Evolutionary conservation across 2,888 invertebrate genomes (phyloP).

Genomic region (Lasioglossum calceatum): DNA sequence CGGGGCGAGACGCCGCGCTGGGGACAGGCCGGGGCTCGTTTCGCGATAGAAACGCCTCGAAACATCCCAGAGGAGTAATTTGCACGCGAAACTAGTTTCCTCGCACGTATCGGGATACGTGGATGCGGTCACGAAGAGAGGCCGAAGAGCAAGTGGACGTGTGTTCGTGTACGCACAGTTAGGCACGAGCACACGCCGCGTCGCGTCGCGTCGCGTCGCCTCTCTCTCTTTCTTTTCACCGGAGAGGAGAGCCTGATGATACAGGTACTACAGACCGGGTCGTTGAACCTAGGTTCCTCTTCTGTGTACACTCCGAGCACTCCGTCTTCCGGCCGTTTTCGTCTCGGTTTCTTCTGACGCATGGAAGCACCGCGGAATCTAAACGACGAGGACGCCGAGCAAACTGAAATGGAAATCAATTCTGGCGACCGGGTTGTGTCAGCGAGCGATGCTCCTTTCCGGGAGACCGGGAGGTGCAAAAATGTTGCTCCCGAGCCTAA

Average conservation of each 20-base stretch:
- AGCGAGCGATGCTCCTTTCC: neutral
- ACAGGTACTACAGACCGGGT: slow-evolving; percentile 72
- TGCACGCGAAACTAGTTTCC: slow-evolving; percentile 70
- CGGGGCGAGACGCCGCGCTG: neutral
- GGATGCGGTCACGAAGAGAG: neutral
- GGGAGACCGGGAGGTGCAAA: neutral
- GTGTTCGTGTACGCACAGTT: slow-evolving; percentile 67
- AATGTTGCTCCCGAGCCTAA: neutral
- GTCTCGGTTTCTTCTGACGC: slow-evolving; percentile 61
- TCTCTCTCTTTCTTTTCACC: slow-evolving; percentile 29
- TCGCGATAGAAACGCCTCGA: slow-evolving; percentile 35
- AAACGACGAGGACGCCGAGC: slow-evolving; percentile 34
- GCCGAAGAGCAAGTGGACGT: slow-evolving; percentile 19
- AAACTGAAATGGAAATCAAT: slow-evolving; percentile 22
- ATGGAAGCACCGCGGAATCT: slow-evolving; percentile 47
- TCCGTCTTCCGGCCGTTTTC: slow-evolving; percentile 68
- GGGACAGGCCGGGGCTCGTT: slow-evolving; percentile 25
- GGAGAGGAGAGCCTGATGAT: slow-evolving; percentile 70
- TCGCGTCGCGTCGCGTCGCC: no score
- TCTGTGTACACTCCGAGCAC: slow-evolving; percentile 58
- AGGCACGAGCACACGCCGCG: slow-evolving; percentile 54
- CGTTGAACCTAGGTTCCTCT: slow-evolving; percentile 67
- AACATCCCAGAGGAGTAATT: slow-evolving; percentile 66
- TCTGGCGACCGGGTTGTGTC: neutral
- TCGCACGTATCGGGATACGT: slow-evolving; percentile 32